A percentile compares a stretch with the other conserved stretches of the same genome.
These are phyloP conservation scores for Macaria notata DNA, from an alignment of 2,888 invertebrate genomes.

Conservation along the genomic window DNA sequence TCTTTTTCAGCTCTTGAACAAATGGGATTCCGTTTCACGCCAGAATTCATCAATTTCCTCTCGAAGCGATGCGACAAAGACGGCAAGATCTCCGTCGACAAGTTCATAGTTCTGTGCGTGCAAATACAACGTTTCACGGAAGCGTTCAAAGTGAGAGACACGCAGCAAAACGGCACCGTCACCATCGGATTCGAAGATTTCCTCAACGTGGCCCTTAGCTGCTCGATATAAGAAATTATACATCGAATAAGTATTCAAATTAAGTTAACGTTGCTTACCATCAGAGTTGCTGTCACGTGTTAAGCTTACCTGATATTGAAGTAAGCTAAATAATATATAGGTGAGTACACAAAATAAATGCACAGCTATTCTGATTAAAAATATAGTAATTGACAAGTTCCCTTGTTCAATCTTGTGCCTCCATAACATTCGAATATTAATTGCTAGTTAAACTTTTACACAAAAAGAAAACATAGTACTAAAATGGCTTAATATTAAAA, in stretches of 20 bases:
- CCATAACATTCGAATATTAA: too few relatives aligned
- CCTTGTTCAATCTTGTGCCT: too few relatives aligned
- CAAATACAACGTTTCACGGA: slow-evolving; percentile 95
- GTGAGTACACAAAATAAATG: too few relatives aligned
- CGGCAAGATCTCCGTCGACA: slow-evolving; percentile 89
- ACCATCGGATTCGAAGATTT: slow-evolving; percentile 96
- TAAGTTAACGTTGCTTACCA: too few relatives aligned
- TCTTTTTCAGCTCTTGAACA: slow-evolving; percentile 87
- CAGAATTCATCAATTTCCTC: slow-evolving; percentile 88
- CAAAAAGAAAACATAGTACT: too few relatives aligned
- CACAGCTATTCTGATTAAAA: too few relatives aligned
- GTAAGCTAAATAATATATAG: too few relatives aligned
- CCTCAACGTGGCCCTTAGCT: slow-evolving; percentile 89
- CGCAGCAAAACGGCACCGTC: slow-evolving; percentile 90
- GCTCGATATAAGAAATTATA: slow-evolving; percentile 74
- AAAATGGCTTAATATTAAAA: too few relatives aligned
- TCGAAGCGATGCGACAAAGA: slow-evolving; percentile 86
- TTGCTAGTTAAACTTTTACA: too few relatives aligned
- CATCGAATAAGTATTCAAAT: background rate
- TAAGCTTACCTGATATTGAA: too few relatives aligned
- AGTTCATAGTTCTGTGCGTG: slow-evolving; percentile 94
- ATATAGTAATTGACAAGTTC: too few relatives aligned
- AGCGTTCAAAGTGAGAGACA: slow-evolving; percentile 91
- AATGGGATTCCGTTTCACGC: slow-evolving; percentile 94
- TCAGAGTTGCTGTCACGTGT: too few relatives aligned